Evolutionary conservation across 2,113 vertebrate species (phyloP), one percentile per base, ranked within the genome.

Genomic region (Sylvietta virens): DNA sequence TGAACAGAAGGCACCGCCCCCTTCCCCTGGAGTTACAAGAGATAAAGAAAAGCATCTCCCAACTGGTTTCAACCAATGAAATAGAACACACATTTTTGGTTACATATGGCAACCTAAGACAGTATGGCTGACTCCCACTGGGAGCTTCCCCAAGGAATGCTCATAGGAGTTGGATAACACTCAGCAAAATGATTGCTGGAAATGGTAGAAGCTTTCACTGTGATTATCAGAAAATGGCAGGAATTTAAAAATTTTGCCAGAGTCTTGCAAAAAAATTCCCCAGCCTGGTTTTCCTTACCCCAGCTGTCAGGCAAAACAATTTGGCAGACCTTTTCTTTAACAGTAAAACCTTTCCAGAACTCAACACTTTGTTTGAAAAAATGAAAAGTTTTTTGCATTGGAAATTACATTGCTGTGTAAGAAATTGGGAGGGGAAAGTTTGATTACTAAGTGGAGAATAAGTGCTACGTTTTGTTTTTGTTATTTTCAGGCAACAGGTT

Each of bases 131-230:
- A 8, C 11, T 88, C 35, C 56, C 30, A 4, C 30, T 18, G 48
- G 19, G 28, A 45, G 10, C 14, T 44, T 40, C 77, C 44, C 58
- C 67, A 50, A 9, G 74, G 33, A 39, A 42, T 9, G 20, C 11
- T 86, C 23, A 1, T 1, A 3, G 9, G 10, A 40, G 3, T 17
- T 26, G 2, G 2, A 1, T 0, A 15, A 45, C 21, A 1, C 35
- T 45, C 56, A 50, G 22, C 51, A 67, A 74, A 89, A 37, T 3
- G 3, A 35, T 53, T 39, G 15, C 39, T 81, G 42, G 21, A 60
- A 83, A 8, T 9, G 7, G 9, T 62, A 30, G 15, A 37, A 33
- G 10, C 15, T 80, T 80, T 80, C 37, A 50, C 62, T 21, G 7
- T 1, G 1, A 28, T 58, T 20, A n/a, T 39, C 65, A 73, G 80